Evolutionary conservation across 2,888 invertebrate species (phyloP).

Genomic region (Dilophus febrilis): DNA sequence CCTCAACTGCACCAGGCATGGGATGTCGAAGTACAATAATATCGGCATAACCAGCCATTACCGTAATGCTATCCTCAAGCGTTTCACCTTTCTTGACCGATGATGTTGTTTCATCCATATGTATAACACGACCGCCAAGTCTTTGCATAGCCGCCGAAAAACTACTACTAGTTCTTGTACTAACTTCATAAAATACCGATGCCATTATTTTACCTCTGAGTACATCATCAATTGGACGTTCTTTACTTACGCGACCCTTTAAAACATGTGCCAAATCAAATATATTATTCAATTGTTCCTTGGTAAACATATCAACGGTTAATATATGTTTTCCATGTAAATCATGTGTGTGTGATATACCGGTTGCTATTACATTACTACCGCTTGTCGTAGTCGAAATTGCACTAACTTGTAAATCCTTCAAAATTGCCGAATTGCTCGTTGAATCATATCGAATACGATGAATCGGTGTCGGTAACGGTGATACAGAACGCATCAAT

Average conservation of each 20-base stretch:
- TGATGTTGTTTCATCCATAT: constrained; percentile 77
- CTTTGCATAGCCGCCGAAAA: constrained; percentile 95
- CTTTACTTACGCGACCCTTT: constrained; percentile 65
- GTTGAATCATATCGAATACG: constrained; percentile 41
- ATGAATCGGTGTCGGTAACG: constrained; percentile 17
- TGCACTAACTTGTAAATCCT: constrained; percentile 31
- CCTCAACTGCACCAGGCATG: constrained; percentile 73
- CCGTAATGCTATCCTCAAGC: constrained; percentile 69
- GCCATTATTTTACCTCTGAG: constrained; percentile 88
- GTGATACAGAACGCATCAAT: constrained; percentile 36
- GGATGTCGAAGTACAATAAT: constrained; percentile 90
- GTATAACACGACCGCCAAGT: constrained; percentile 82
- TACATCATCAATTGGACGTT: constrained; percentile 67
- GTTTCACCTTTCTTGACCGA: constrained; percentile 96
- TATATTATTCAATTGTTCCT: constrained; percentile 79
- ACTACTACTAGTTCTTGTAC: constrained; percentile 90
- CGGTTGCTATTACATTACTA: constrained; percentile 6
- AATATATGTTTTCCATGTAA: constrained; percentile 65
- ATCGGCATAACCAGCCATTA: constrained; percentile 87
- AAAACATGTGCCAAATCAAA: constrained; percentile 87
- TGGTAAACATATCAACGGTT: constrained; percentile 68
- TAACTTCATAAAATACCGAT: constrained; percentile 93
- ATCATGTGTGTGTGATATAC: constrained; percentile 25
- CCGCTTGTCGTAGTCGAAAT: no score
- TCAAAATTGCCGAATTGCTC: constrained; percentile 32